Conservation (phyloP, 2,113 vertebrate species). For the Leptobrachium ailaonicum region DNA sequence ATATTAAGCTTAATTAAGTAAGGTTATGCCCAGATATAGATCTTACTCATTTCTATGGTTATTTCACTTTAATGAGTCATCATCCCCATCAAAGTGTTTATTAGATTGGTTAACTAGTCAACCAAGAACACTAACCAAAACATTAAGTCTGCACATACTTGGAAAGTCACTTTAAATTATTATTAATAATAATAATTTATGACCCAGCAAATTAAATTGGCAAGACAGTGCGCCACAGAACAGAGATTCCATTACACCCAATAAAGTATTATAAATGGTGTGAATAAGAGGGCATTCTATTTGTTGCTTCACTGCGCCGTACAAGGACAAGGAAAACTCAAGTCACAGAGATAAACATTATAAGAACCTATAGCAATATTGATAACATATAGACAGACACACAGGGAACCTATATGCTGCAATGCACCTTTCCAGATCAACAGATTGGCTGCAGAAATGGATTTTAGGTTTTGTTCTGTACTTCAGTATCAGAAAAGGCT, state of each 20-base stretch:
- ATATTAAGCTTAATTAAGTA: no score
- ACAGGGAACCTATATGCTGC: no score
- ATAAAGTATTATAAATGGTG: not conserved
- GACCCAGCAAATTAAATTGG: not conserved
- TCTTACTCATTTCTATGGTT: no score
- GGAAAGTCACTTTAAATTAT: not conserved
- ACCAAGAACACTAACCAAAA: not conserved
- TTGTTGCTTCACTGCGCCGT: not conserved
- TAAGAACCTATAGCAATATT: no score
- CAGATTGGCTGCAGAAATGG: no score
- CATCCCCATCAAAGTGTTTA: not conserved
- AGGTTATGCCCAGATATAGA: no score
- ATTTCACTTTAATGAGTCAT: not conserved
- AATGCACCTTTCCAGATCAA: no score
- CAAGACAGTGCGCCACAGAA: not conserved
- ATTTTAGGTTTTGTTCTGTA: no score
- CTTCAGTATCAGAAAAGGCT: no score
- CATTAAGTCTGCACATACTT: not conserved
- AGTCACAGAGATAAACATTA: not conserved
- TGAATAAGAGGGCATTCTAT: no score
- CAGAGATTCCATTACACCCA: not conserved
- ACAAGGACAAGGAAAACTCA: not conserved
- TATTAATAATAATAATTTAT: not conserved
- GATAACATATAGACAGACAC: no score
- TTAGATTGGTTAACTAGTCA: not conserved